Evolutionary conservation across 2,113 vertebrate genomes (phyloP).

Genomic region (Arvicanthis niloticus): DNA sequence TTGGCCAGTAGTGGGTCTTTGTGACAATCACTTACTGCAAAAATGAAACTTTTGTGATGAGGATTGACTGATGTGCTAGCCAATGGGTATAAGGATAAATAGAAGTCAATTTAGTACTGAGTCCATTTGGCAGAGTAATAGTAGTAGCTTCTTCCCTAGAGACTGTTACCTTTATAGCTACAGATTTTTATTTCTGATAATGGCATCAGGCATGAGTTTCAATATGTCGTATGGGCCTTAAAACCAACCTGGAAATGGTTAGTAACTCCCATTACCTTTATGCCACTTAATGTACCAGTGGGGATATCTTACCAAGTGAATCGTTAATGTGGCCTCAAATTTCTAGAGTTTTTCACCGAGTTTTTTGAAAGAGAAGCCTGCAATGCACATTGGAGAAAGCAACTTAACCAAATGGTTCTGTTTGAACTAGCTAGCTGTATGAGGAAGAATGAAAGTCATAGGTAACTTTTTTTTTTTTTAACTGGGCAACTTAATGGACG

Average conservation of each 20-base stretch:
- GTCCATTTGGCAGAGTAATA: not conserved
- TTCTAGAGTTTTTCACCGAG: not conserved
- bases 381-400: not conserved
- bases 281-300: not conserved
- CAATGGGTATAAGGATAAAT: not conserved
- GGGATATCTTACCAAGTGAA: not conserved
- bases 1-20: not conserved
- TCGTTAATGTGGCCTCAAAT: too few species aligned
- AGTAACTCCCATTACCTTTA: not conserved
- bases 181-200: not conserved
- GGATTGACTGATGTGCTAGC: not conserved
- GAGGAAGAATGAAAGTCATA: not conserved
- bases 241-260: not conserved
- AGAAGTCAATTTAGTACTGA: not conserved
- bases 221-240: not conserved
- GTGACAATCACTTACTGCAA: not conserved
- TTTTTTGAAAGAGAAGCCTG: not conserved
- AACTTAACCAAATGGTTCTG: not conserved
- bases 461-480: conserved; percentile 6
- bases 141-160: not conserved
- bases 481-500: not conserved
- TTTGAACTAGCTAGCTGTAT: not conserved
- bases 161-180: not conserved
- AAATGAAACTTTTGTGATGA: not conserved
- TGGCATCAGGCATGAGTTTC: not conserved